Evolutionary conservation across 2,888 invertebrate genomes (phyloP).

Genomic region (Drosophila macrospina): DNA sequence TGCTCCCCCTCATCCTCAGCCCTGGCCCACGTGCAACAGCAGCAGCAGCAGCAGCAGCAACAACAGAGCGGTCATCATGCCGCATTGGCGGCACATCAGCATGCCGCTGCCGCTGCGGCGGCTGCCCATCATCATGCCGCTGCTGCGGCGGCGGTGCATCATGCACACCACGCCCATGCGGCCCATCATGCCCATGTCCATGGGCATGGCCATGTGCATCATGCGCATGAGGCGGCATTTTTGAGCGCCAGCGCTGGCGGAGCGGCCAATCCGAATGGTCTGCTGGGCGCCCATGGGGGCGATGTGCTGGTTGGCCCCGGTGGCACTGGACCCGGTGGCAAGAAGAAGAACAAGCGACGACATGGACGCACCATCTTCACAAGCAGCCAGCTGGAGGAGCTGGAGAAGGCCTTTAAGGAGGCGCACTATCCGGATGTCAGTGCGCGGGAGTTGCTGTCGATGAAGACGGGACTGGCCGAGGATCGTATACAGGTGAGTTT

Average conservation of each 20-base stretch:
- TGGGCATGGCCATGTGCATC: constrained; percentile 68
- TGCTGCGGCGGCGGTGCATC: constrained; percentile 72
- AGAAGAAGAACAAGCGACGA: constrained; percentile 97
- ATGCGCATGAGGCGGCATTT: constrained; percentile 72
- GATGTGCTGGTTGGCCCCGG: constrained; percentile 68
- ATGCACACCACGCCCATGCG: constrained; percentile 76
- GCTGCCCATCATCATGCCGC: constrained; percentile 76
- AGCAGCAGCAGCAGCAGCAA: constrained; percentile 48
- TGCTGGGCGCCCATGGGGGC: constrained; percentile 62
- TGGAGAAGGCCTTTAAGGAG: constrained; percentile 99
- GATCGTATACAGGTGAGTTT: constrained; percentile 94
- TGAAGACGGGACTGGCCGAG: constrained; percentile 96
- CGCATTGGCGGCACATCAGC: constrained; percentile 75
- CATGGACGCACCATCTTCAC: constrained; percentile 99
- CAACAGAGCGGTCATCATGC: constrained; percentile 57
- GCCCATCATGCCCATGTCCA: constrained; percentile 63
- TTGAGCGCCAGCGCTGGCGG: constrained; percentile 53
- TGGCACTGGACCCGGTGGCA: constrained; percentile 84
- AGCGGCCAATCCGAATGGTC: constrained; percentile 64
- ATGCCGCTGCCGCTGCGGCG: constrained; percentile 74
- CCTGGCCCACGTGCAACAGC: constrained; percentile 54
- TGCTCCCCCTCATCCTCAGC: constrained; percentile 63
- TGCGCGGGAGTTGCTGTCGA: constrained; percentile 96
- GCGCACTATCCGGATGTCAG: constrained; percentile 99
- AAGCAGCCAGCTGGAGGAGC: constrained; percentile 98